Evolutionary conservation across 2,888 invertebrate genomes (phyloP), one percentile per base, ranked within the genome.

Genomic region (Atrina japonica): DNA sequence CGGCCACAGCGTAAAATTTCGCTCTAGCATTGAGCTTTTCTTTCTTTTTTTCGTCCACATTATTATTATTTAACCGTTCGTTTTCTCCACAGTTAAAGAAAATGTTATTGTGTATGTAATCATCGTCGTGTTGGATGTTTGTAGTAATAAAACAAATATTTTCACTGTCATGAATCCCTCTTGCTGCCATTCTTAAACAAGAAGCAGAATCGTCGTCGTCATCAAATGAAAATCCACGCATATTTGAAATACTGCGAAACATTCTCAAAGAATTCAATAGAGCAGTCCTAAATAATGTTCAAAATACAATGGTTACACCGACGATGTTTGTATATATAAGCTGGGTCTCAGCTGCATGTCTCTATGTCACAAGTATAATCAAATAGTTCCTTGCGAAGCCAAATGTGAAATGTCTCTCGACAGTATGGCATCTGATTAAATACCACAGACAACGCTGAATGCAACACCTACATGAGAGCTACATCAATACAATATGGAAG

Each of bases 121-220:
- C 66, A 27, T 53, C 58, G 7, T 72, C 71, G 7, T 66, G 66
- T 6, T 66, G 71, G 35, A 72, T 43, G 23, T 72, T 72, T 43
- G 56, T 66, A 11, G 71, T 72, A 18, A 72, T 56, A 56, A 61
- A 72, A 3, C 66, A 49, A 14, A 55, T 50, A 18, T 58, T 41
- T 52, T 58, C 61, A 41, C 61, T 61, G 45, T 66, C 71, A 35
- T 72, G 71, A 21, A 72, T 72, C 11, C 71, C 71, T 58, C 71
- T 63, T 21, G 71, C 71, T 27, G 71, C 71, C 63, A 67, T 72
- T 50, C 63, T 60, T 2, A 72, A 43, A 59, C 63, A 69, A 3
- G 69, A 61, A 16, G 64, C 50, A 2, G 69, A 35, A 25, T 64
- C 69, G 27, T 66, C 66, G 18, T 68, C 55, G 3, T 64, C 64